Base-by-base conservation (phyloP, 2,797 vertebrate genomes). In the Tragopan temminckii region DNA sequence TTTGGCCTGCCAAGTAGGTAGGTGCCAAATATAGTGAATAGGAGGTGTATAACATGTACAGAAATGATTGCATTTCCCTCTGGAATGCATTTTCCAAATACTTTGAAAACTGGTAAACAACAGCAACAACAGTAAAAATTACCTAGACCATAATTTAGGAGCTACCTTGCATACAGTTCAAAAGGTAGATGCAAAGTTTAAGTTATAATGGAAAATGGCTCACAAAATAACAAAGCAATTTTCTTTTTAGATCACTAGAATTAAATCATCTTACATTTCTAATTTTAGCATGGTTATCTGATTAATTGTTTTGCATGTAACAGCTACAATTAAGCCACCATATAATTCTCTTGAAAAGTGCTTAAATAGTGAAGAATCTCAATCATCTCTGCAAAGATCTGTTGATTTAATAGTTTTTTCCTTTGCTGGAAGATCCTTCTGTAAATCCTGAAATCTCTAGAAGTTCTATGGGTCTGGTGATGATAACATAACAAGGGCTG, bases 1-100 rank as follows among this genome's bases (percentile, higher is more conserved):
- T 90, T 95, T 90, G 48, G 71, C 62, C 94, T 95, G 71, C 69
- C 88, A 93, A 76, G 61, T 46, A 94, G 57, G 62, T 75, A 77
- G 48, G 29, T 71, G 29, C 67, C 85, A 94, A 96, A 94, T 96
- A 87, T 71, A 88, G 85, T 2, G 4, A 84, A 80, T 31, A 80
- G 88, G 90, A 85, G 71, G 88, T 1, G 3, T 80, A 84, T 67
- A 94, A 87, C 71, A 85, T 61, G 64, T 70, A 74, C 11, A 91
- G 79, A 94, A 91, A 42, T 77, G 20, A 88, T 14, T 31, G 58
- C 20, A 61, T 77, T 70, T 71, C n/a, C 29, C 53, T 77, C n/a
- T 45, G n/a, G 58, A 94, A 74, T 74, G 57, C 25, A 72, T 90
- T 91, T 94, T 70, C 38, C 7, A 70, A 91, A 70, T 52, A 69